Conservation (phyloP, 2,797 vertebrate species). For the Periparus ater region DNA sequence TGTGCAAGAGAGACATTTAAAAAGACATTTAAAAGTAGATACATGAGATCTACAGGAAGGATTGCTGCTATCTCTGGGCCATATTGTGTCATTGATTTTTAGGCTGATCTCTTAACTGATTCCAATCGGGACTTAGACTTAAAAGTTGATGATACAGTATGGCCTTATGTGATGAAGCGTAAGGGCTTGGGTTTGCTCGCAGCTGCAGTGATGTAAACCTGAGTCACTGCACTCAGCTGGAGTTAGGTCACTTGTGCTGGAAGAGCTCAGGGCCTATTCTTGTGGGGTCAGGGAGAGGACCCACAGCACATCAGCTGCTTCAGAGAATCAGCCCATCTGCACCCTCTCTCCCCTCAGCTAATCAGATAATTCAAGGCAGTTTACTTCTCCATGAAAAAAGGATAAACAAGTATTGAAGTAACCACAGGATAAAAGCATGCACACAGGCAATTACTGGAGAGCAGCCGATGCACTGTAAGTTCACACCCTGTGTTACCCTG, state of each 20-base stretch:
- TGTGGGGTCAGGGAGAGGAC: not conserved
- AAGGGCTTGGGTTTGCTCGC: not conserved
- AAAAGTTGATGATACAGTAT: not conserved
- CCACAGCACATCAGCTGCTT: not conserved
- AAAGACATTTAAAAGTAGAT: constrained; percentile 35
- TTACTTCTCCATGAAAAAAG: not conserved
- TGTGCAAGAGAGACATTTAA: not conserved
- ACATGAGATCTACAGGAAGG: constrained; percentile 39
- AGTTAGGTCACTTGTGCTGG: not conserved
- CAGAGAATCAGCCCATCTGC: not conserved
- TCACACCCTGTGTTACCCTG: not conserved
- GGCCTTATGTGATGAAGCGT: not conserved
- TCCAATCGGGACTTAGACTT: not conserved
- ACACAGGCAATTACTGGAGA: not conserved
- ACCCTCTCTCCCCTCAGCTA: not conserved
- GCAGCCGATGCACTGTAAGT: not conserved
- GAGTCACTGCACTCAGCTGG: not conserved
- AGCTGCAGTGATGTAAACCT: not conserved
- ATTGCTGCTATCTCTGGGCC: constrained; percentile 44
- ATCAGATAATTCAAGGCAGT: not conserved
- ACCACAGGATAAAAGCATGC: not conserved
- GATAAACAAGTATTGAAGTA: constrained; percentile 2
- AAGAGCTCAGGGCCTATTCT: not conserved
- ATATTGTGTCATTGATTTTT: constrained; percentile 52
- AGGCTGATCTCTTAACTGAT: constrained; percentile 52